Evolutionary conservation across 2,113 vertebrate species (phyloP).

Genomic region (Okapia johnstoni): DNA sequence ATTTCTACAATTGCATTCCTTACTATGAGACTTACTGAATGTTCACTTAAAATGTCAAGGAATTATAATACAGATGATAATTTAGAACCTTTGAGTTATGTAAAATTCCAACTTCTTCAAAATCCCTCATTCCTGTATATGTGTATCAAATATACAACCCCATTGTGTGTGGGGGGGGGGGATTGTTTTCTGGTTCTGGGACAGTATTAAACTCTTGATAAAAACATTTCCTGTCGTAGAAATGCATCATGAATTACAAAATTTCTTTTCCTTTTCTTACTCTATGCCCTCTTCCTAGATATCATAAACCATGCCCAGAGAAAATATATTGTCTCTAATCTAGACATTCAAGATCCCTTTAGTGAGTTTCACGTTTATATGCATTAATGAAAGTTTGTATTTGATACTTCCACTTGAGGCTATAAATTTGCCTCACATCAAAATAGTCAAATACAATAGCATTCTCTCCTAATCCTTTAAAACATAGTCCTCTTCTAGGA

Average conservation of each 20-base stretch:
- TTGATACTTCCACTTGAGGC: not conserved
- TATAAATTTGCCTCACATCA: not conserved
- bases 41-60: not conserved
- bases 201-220: not conserved
- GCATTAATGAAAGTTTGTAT: not conserved
- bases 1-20: not conserved
- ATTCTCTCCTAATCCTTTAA: not conserved
- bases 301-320: not conserved
- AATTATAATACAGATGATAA: not conserved
- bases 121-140: not conserved
- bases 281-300: not conserved
- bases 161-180: not conserved
- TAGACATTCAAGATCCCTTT: not conserved
- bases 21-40: not conserved
- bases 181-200: not conserved
- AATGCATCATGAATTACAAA: not conserved
- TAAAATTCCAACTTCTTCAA: not conserved
- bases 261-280: not conserved
- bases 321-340: not conserved
- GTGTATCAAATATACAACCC: not conserved
- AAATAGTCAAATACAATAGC: not conserved
- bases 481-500: not conserved
- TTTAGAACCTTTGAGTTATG: not conserved
- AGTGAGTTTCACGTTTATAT: not conserved
- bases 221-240: not conserved